Percentiles rank a stretch among this genome's conserved stretches.
These are phyloP conservation scores for Drosophila kepulauana DNA, from an alignment of 1,140 invertebrate genomes.

Conservation along the genomic window DNA sequence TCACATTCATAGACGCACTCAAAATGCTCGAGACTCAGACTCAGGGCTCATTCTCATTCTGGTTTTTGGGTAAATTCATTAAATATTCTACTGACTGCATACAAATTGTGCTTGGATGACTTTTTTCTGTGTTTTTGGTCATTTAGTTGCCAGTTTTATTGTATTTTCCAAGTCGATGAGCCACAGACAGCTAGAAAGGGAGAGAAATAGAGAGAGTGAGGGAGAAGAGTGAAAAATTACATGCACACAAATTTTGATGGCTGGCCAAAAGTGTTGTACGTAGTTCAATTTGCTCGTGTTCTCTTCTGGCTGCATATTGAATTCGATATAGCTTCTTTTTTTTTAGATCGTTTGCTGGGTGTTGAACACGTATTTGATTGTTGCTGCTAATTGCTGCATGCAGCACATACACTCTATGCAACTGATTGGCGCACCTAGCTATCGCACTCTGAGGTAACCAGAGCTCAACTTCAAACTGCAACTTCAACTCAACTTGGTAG, in stretches of 20 bases:
- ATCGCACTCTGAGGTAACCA: constrained; percentile 6
- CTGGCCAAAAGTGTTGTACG: not conserved
- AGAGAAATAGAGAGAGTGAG: no score
- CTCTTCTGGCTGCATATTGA: constrained; percentile 27
- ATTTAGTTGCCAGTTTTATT: constrained; percentile 73
- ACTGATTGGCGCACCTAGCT: constrained; percentile 13
- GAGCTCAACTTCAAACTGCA: not conserved
- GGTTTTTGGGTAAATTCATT: constrained; percentile 57
- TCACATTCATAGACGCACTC: constrained; percentile 38
- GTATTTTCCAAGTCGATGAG: constrained; percentile 57
- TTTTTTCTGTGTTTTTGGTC: constrained; percentile 52
- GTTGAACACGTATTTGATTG: constrained; percentile 53
- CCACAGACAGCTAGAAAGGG: constrained; percentile 5
- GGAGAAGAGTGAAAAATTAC: not conserved
- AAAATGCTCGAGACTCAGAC: constrained; percentile 13
- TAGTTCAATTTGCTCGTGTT: constrained; percentile 16
- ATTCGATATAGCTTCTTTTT: constrained; percentile 33
- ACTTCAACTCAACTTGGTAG: constrained; percentile 5
- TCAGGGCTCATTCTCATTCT: constrained; percentile 44
- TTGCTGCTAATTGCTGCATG: constrained; percentile 62
- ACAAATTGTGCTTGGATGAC: constrained; percentile 50
- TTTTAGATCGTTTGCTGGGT: constrained; percentile 6
- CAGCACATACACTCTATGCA: constrained; percentile 24
- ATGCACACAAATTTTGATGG: constrained; percentile 5
- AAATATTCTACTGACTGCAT: constrained; percentile 67